phyloP scores from a whole-genome alignment of 1,140 invertebrate genomes.

The Tribolium castaneum region DNA sequence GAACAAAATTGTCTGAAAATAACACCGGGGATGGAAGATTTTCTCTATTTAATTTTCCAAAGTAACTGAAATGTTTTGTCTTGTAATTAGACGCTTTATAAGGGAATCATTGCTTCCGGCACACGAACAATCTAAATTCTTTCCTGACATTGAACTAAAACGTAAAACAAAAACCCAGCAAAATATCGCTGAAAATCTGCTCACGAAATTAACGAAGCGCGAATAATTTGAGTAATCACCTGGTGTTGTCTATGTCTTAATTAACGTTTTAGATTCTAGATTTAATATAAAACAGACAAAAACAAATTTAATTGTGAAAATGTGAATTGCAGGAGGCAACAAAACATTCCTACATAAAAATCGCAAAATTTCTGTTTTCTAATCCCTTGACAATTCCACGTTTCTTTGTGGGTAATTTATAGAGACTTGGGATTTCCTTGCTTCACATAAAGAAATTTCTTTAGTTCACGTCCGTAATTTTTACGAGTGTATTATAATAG shows the following conservation, averaged over 20 bases:
- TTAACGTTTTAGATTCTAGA: neutral
- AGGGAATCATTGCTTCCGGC: neutral
- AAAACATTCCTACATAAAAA: neutral
- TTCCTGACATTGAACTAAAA: conserved; percentile 3
- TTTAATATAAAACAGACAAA: neutral
- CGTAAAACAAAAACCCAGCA: neutral
- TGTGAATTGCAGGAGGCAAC: too few species aligned
- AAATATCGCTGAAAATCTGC: neutral
- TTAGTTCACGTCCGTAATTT: neutral
- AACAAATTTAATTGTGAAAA: neutral
- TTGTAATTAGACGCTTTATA: conserved; percentile 1
- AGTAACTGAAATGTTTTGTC: conserved; percentile 6
- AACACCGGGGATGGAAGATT: conserved; percentile 5
- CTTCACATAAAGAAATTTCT: neutral
- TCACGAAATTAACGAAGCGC: conserved; percentile 4
- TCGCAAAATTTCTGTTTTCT: neutral
- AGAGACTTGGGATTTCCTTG: neutral
- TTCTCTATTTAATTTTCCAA: neutral
- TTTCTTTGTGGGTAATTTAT: neutral
- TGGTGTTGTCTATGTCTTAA: neutral
- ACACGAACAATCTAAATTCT: conserved; percentile 5
- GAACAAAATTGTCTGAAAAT: conserved; percentile 17
- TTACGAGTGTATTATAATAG: neutral
- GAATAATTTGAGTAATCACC: conserved; percentile 9
- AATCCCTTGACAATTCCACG: conserved; percentile 3